phyloP scores from a whole-genome alignment of 2,113 vertebrate species.

The Amphiprion ocellaris region DNA sequence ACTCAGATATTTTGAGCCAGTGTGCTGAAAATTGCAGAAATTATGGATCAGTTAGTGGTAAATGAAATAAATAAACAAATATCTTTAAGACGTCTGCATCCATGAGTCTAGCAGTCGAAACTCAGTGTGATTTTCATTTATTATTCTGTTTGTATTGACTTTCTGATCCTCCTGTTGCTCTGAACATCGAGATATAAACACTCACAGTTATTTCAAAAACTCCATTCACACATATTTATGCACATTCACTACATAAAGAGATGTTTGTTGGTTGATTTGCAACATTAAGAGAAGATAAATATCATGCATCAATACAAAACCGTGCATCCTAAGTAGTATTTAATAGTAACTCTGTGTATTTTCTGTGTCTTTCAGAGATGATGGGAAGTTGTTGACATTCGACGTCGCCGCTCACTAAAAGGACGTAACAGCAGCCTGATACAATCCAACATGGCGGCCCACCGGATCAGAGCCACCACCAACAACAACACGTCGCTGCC shows the following conservation, averaged over 20 bases:
- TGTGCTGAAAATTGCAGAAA: neutral
- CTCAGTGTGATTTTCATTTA: slow-evolving; percentile 2
- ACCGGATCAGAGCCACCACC: slow-evolving; percentile 92
- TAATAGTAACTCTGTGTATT: neutral
- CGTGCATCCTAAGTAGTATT: neutral
- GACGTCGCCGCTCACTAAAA: slow-evolving; percentile 14
- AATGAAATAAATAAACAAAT: slow-evolving; percentile 15
- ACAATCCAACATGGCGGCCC: slow-evolving; percentile 89
- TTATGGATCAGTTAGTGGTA: neutral
- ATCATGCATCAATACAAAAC: too few species aligned
- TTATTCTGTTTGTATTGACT: slow-evolving; percentile 29
- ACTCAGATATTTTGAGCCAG: neutral
- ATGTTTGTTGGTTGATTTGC: slow-evolving; percentile 4
- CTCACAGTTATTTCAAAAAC: slow-evolving; percentile 8
- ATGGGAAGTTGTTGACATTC: slow-evolving; percentile 66
- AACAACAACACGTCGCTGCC: slow-evolving; percentile 89
- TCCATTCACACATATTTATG: slow-evolving; percentile 23
- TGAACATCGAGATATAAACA: neutral
- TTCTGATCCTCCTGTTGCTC: neutral
- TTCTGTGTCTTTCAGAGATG: slow-evolving; percentile 67
- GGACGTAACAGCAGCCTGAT: slow-evolving; percentile 23
- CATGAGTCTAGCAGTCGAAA: neutral
- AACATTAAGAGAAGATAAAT: neutral
- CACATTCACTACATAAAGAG: neutral
- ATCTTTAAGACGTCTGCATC: slow-evolving; percentile 11